Evolutionary conservation across 2,113 vertebrate genomes (phyloP).

Genomic region (Beaufortia kweichowensis): DNA sequence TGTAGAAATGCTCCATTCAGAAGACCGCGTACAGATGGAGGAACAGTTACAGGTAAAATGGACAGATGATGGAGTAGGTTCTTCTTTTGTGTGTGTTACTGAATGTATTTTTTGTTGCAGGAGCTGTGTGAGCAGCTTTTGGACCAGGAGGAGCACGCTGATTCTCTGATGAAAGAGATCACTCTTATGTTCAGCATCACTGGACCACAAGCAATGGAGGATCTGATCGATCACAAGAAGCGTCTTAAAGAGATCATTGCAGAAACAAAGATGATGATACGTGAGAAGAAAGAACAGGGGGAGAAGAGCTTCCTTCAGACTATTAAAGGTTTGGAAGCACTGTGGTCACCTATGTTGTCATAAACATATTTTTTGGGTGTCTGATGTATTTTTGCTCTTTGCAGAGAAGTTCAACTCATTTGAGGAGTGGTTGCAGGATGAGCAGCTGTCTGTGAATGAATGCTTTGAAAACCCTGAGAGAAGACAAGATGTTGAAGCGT

Average conservation of each 20-base stretch:
- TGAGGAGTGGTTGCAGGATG: constrained; percentile 83
- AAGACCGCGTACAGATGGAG: constrained; percentile 51
- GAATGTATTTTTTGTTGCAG: constrained; percentile 64
- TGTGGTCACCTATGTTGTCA: too few species aligned
- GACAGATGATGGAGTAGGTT: neutral
- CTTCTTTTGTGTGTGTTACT: neutral
- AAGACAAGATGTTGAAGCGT: constrained; percentile 74
- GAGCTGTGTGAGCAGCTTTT: constrained; percentile 82
- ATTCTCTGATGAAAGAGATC: constrained; percentile 79
- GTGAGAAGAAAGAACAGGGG: constrained; percentile 81
- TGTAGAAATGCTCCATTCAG: constrained; percentile 52
- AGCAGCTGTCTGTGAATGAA: constrained; percentile 82
- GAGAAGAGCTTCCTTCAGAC: constrained; percentile 80
- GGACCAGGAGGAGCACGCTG: constrained; percentile 79
- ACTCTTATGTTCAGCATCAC: constrained; percentile 72
- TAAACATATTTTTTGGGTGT: too few species aligned
- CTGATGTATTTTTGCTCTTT: constrained; percentile 8
- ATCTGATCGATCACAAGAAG: constrained; percentile 74
- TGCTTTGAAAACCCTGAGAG: constrained; percentile 87
- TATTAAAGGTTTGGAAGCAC: constrained; percentile 71
- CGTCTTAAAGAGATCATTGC: constrained; percentile 68
- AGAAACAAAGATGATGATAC: constrained; percentile 80
- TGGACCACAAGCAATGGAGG: constrained; percentile 78
- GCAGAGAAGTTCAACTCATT: constrained; percentile 85
- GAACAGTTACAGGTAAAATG: constrained; percentile 63